Percentiles rank a stretch among this genome's conserved stretches.
Conservation (phyloP, 2,888 invertebrate species). For the Quadriops clusia region DNA sequence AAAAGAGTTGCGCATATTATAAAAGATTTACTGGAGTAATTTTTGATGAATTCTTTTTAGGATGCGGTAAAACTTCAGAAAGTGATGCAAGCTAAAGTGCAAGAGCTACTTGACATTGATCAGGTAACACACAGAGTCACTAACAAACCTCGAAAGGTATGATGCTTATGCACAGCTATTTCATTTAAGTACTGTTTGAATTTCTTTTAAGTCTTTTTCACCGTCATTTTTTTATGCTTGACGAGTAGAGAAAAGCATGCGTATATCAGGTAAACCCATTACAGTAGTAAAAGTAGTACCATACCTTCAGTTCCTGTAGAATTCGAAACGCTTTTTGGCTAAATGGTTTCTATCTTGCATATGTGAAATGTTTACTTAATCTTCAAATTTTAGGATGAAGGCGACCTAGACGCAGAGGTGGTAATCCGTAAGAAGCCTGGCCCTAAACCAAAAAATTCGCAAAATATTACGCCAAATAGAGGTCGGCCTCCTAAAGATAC, state of each 20-base stretch:
- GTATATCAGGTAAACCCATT: too few relatives aligned
- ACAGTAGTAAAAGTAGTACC: too few relatives aligned
- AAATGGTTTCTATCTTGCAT: too few relatives aligned
- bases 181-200: constrained; percentile 28
- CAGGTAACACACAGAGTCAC: constrained; percentile 43
- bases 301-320: too few relatives aligned
- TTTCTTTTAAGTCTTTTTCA: constrained; percentile 6
- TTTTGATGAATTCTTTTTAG: constrained; percentile 30
- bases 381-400: too few relatives aligned
- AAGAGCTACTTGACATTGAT: constrained; percentile 54
- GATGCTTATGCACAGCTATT: constrained; percentile 23
- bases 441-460: constrained; percentile 23
- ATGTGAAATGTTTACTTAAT: too few relatives aligned
- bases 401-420: constrained; percentile 38
- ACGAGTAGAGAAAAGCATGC: too few relatives aligned
- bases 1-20: neutral
- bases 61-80: constrained; percentile 64
- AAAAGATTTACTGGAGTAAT: neutral
- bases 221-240: too few relatives aligned
- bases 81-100: constrained; percentile 56
- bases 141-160: constrained; percentile 37
- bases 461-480: constrained; percentile 19
- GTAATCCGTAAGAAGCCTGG: constrained; percentile 28
- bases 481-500: constrained; percentile 33
- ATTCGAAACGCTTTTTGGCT: too few relatives aligned